phyloP scores from a whole-genome alignment of 2,797 vertebrate genomes.

The Cyprinodon diabolis region DNA sequence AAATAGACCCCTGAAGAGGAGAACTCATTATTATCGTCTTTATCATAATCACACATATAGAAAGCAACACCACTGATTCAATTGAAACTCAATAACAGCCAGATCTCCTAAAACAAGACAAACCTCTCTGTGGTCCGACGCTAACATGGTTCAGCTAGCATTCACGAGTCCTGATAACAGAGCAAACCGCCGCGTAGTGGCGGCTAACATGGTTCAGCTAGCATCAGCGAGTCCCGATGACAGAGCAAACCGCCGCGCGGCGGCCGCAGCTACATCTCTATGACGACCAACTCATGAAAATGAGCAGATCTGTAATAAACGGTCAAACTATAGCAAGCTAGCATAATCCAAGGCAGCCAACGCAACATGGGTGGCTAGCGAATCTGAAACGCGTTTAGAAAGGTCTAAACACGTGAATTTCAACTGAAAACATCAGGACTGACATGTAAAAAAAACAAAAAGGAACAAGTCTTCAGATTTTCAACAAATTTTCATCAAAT shows the following conservation, averaged over 20 bases:
- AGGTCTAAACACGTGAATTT: not conserved
- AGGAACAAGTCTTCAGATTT: slow-evolving; percentile 2
- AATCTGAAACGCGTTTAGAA: not conserved
- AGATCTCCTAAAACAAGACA: slow-evolving; percentile 55
- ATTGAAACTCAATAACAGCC: slow-evolving; percentile 43
- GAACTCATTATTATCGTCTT: slow-evolving; percentile 61
- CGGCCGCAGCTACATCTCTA: slow-evolving; percentile 3
- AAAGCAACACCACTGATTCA: slow-evolving; percentile 52
- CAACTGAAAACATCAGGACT: not conserved
- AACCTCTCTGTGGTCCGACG: slow-evolving; percentile 69
- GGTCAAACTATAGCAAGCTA: not conserved
- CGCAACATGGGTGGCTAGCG: not conserved
- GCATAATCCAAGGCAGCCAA: not conserved
- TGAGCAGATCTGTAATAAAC: not conserved
- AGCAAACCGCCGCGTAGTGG: not conserved
- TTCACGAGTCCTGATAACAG: not conserved
- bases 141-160: slow-evolving; percentile 15
- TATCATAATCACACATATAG: slow-evolving; percentile 57
- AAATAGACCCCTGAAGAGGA: slow-evolving; percentile 73
- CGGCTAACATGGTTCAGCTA: slow-evolving; percentile 5
- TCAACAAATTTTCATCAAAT: slow-evolving; percentile 4
- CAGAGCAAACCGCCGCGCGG: not conserved
- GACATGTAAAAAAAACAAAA: not conserved
- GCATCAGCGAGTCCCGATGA: slow-evolving; percentile 4
- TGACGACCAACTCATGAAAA: not conserved